Base-by-base conservation (phyloP, 2,113 vertebrate species). In the Myrmophylax atrothorax region DNA sequence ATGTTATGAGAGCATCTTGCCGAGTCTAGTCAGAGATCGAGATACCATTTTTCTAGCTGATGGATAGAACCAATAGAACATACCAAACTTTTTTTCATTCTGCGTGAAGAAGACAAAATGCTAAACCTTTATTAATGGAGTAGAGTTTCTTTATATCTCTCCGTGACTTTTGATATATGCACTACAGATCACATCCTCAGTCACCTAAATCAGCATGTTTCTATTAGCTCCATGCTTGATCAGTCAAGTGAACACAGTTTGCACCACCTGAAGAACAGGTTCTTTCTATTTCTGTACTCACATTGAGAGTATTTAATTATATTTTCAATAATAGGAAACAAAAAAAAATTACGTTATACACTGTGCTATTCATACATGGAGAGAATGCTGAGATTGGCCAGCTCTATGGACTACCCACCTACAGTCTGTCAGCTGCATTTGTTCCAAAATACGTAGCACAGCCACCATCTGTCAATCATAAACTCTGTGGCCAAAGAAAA, bases 401-500 rank as follows among this genome's bases (percentile, higher is more conserved):
- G 58, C 67, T 91, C 17, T 60, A 50, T 10, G 18, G 40, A 38
- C 49, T 73, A 59, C 64, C 68, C 64, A 89, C 60, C 26, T 46
- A 75, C 56, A 90, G 72, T 44, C 88, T 93, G 88, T 89, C 68
- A 81, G 68, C 47, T 89, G 64, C 40, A 17, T 42, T 85, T 95
- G 24, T 72, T 93, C 91, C 84, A 94, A 94, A 97, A 89, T 35
- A 52, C 26, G 18, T 10, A 73, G 44, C 58, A 66, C 20, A 87
- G 37, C 25, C 63, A 76, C 81, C 53, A 76, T 78, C 81, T 93
- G 83, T 56, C 87, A 87, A 47, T 94, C 87, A 87, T 14, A 81
- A 90, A 68, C 3, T 33, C 55, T 5, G 12, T 18, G 40, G 73
- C 62, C 63, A 88, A 88, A 88, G 42, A 90, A 12, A 28, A 84